phyloP scores from a whole-genome alignment of 2,797 vertebrate genomes.

The Acanthornis magna region DNA sequence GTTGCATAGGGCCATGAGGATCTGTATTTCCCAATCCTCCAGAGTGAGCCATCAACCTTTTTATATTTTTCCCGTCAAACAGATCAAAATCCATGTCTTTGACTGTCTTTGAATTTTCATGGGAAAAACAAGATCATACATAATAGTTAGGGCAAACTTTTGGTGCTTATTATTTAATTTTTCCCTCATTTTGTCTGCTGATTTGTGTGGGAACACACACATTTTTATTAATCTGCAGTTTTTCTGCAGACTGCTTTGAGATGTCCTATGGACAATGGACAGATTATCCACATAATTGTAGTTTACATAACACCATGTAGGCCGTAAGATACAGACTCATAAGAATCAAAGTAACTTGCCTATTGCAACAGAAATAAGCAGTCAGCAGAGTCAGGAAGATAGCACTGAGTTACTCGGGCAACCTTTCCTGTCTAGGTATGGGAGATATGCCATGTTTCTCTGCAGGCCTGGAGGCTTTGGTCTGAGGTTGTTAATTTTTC shows the following conservation, averaged over 20 bases:
- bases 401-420: neutral
- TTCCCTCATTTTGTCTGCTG: neutral
- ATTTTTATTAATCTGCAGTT: neutral
- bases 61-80: neutral
- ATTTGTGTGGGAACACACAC: neutral
- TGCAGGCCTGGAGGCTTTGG: neutral
- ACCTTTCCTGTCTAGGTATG: neutral
- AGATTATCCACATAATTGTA: fast-evolving
- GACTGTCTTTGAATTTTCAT: neutral
- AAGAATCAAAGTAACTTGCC: neutral
- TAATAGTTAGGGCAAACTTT: neutral
- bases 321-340: neutral
- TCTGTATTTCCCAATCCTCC: neutral
- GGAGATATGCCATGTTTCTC: neutral
- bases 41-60: neutral
- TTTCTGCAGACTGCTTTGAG: neutral
- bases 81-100: neutral
- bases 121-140: neutral
- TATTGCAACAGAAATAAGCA: neutral
- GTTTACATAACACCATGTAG: neutral
- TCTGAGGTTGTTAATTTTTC: constrained; percentile 9
- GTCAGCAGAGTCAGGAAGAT: neutral
- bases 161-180: neutral
- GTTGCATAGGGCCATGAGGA: neutral
- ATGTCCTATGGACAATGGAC: neutral